phyloP scores from a whole-genome alignment of 2,888 invertebrate genomes.

The Phaedon cochleariae region DNA sequence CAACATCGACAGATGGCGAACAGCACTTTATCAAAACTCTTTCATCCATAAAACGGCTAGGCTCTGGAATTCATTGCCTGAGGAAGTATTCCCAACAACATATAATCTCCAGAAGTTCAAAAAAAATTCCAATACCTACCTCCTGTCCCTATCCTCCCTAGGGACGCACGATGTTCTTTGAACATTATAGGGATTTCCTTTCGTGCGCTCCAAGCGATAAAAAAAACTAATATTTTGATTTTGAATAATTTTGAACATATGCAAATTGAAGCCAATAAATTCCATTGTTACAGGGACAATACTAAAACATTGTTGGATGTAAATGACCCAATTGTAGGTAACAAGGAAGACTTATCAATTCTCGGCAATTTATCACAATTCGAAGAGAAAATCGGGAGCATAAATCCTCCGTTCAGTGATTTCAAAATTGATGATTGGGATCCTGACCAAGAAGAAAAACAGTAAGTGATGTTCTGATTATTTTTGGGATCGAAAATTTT shows the following conservation, averaged over 20 bases:
- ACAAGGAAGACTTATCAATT: constrained; percentile 25
- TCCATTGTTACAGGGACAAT: constrained; percentile 39
- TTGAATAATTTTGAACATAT: constrained; percentile 1
- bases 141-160: too few relatives aligned
- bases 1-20: too few relatives aligned
- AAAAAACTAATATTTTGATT: too few relatives aligned
- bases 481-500: not conserved
- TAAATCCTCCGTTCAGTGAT: constrained; percentile 63
- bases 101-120: too few relatives aligned
- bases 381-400: constrained; percentile 25
- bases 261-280: not conserved
- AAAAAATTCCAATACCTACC: too few relatives aligned
- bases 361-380: constrained; percentile 11
- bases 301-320: constrained; percentile 38
- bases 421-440: constrained; percentile 53
- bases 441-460: constrained; percentile 48
- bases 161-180: too few relatives aligned
- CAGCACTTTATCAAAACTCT: too few relatives aligned
- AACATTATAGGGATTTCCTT: too few relatives aligned
- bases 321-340: constrained; percentile 40
- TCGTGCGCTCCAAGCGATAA: too few relatives aligned
- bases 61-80: too few relatives aligned
- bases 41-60: too few relatives aligned
- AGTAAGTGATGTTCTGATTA: constrained; percentile 35
- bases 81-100: too few relatives aligned